phyloP scores from a whole-genome alignment of 2,888 invertebrate genomes.

The Druceiella hillmani region DNA sequence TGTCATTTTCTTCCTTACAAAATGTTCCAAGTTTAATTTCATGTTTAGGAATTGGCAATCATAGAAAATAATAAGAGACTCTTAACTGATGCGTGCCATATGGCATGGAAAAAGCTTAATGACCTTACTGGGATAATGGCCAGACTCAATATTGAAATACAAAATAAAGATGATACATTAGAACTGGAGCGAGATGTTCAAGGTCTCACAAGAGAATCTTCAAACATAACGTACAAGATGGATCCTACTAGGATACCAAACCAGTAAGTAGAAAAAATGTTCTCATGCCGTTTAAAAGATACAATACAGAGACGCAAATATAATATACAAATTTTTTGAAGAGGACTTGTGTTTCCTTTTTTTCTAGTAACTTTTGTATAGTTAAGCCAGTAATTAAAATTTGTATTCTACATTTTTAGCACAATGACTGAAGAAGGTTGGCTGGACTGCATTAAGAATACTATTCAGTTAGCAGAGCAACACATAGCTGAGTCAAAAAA shows the following conservation, averaged over 20 bases:
- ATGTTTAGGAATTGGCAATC: conserved; percentile 41
- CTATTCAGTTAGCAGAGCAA: conserved; percentile 75
- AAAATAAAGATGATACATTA: conserved; percentile 76
- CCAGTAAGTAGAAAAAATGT: conserved; percentile 44
- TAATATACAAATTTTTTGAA: conserved; percentile 21
- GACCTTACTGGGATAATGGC: conserved; percentile 68
- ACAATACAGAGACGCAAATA: too few species aligned
- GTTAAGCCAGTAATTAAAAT: too few species aligned
- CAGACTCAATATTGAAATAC: conserved; percentile 65
- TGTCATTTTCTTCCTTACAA: neutral
- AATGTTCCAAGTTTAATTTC: neutral
- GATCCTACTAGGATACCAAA: conserved; percentile 71
- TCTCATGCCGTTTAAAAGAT: too few species aligned
- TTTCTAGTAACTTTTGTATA: too few species aligned
- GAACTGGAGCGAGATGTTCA: conserved; percentile 70
- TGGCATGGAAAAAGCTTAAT: conserved; percentile 75
- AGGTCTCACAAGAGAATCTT: conserved; percentile 66
- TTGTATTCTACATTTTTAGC: too few species aligned
- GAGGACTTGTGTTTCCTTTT: too few species aligned
- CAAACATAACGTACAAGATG: conserved; percentile 76
- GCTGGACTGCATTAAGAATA: conserved; percentile 72
- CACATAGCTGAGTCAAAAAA: conserved; percentile 73
- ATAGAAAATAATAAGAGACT: conserved; percentile 44
- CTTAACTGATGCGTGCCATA: conserved; percentile 41
- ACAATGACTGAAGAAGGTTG: conserved; percentile 76